phyloP scores from a whole-genome alignment of 2,113 vertebrate genomes.

The Pungitius pungitius region DNA sequence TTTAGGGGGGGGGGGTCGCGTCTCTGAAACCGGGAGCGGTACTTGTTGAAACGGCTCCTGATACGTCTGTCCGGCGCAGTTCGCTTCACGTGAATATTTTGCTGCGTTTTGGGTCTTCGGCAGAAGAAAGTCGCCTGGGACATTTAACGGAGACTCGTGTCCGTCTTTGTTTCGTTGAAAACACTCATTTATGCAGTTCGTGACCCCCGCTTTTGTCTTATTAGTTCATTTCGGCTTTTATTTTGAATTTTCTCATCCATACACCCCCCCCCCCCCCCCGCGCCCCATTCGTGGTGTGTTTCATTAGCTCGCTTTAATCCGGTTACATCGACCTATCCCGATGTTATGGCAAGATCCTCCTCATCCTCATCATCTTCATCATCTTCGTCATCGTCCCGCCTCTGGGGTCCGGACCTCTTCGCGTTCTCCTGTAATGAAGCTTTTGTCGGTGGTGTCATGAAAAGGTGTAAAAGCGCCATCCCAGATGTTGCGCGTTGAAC shows the following conservation, averaged over 20 bases:
- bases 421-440: conserved; percentile 62
- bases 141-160: not conserved
- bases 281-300: conserved; percentile 50
- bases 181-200: not conserved
- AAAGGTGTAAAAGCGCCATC: not conserved
- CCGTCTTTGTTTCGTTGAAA: conserved; percentile 10
- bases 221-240: conserved; percentile 23
- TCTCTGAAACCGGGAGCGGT: not conserved
- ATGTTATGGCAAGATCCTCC: conserved; percentile 72
- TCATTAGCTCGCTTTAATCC: conserved; percentile 78
- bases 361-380: no score
- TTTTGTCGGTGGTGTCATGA: conserved; percentile 47
- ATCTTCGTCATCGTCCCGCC: no score
- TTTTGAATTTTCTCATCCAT: conserved; percentile 49
- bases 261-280: conserved; percentile 2
- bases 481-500: conserved; percentile 69
- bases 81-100: conserved; percentile 5
- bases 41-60: conserved; percentile 66
- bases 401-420: conserved; percentile 61
- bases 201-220: not conserved
- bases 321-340: conserved; percentile 60
- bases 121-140: not conserved
- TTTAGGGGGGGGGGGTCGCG: conserved; percentile 40
- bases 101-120: not conserved
- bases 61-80: conserved; percentile 5